Conservation (phyloP, 2,888 invertebrate genomes). For the Aphidius colemani region DNA sequence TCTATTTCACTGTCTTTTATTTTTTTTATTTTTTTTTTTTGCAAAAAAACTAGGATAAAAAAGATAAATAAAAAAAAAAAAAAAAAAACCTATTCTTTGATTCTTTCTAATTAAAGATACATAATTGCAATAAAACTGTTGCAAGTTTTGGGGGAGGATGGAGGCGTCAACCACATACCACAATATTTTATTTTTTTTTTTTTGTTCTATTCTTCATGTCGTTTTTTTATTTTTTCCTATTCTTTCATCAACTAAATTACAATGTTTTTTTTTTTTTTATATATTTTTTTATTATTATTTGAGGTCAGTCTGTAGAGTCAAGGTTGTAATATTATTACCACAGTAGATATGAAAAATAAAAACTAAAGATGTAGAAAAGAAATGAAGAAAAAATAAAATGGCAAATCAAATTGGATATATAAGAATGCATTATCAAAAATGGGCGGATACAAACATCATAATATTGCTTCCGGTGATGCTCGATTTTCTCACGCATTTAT, state of each 20-base stretch:
- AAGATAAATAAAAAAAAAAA: too few species aligned
- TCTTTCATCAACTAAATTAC: background rate
- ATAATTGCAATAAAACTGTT: too few species aligned
- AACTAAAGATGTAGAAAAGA: conserved; percentile 1
- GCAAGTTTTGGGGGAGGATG: too few species aligned
- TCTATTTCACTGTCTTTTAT: background rate
- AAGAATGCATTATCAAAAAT: background rate
- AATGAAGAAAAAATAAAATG: background rate
- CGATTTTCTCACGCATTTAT: conserved; percentile 41
- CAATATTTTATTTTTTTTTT: background rate
- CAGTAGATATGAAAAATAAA: background rate
- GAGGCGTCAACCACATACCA: too few species aligned
- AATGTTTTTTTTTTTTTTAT: background rate
- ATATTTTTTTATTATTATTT: too few species aligned
- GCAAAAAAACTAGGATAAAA: background rate
- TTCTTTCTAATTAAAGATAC: too few species aligned
- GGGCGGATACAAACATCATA: conserved; percentile 18
- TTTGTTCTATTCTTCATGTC: background rate
- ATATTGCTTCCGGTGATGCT: conserved; percentile 43
- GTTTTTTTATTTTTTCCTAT: too few species aligned
- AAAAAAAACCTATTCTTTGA: too few species aligned
- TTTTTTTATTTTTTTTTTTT: too few species aligned
- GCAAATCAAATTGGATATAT: conserved; percentile 3
- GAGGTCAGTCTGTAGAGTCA: background rate
- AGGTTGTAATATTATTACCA: conserved; percentile 8